A percentile compares a stretch with the other conserved stretches of the same genome.
phyloP scores from a whole-genome alignment of 53 echinoderm and acorn worm genomes.

The Hippasteria phrygiana region DNA sequence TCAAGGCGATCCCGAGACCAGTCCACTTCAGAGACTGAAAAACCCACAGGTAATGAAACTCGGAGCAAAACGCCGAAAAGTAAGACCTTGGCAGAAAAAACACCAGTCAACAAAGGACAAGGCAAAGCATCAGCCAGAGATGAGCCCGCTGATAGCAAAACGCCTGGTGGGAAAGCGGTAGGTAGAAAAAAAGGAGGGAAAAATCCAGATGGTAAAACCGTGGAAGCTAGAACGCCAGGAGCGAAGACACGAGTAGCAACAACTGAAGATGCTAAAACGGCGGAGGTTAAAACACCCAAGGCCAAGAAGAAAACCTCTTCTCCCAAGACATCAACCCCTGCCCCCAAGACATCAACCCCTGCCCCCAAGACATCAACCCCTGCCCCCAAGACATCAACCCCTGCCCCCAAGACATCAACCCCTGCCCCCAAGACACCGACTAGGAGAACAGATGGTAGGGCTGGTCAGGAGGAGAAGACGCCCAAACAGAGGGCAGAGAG shows the following conservation, averaged over 20 bases:
- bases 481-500: background rate
- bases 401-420: background rate
- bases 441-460: background rate
- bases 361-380: background rate
- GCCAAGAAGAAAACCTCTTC: too few relatives aligned
- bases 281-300: background rate
- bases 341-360: background rate
- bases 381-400: background rate
- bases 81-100: background rate
- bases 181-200: background rate
- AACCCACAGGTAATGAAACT: background rate
- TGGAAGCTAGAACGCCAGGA: background rate
- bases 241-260: background rate
- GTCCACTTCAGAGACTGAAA: conserved; percentile 4
- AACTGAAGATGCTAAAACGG: background rate
- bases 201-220: background rate
- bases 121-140: background rate
- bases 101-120: background rate
- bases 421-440: background rate
- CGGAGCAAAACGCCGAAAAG: background rate
- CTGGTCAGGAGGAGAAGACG: background rate
- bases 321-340: too few relatives aligned
- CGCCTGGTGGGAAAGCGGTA: background rate
- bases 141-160: background rate
- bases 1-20: background rate